phyloP scores from a whole-genome alignment of 2,888 invertebrate genomes.

The Aethes cnicana region DNA sequence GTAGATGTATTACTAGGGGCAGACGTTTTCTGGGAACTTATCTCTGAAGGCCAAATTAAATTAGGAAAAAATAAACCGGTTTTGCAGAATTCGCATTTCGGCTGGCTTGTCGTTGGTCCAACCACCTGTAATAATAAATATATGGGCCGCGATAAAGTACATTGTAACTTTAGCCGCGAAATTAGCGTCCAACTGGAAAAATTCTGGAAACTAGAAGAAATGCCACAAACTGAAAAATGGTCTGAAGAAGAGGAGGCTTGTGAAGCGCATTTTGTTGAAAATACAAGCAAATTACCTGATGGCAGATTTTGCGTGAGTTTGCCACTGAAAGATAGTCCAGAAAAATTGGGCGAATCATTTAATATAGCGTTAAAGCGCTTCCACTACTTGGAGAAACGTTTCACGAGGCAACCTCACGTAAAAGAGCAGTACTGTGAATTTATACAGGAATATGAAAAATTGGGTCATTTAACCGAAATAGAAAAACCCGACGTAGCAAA shows the following conservation, averaged over 20 bases:
- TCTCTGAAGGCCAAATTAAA: neutral
- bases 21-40: too few species aligned
- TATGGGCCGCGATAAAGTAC: too few species aligned
- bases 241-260: conserved; percentile 13
- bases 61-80: neutral
- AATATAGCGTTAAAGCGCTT: neutral
- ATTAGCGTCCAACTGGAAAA: too few species aligned
- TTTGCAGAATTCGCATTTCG: neutral
- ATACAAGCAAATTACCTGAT: neutral
- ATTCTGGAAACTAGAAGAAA: too few species aligned
- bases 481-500: neutral
- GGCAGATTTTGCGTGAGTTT: conserved; percentile 2
- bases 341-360: neutral
- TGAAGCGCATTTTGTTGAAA: conserved; percentile 3
- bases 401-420: neutral
- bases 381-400: neutral
- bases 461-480: neutral
- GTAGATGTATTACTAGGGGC: too few species aligned
- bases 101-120: conserved; percentile 4
- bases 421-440: neutral
- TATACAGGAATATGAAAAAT: neutral
- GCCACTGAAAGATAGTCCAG: neutral
- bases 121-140: neutral
- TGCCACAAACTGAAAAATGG: neutral
- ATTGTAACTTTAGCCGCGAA: too few species aligned